phyloP scores from a whole-genome alignment of 2,797 vertebrate species.

The Cossypha dichroa region DNA sequence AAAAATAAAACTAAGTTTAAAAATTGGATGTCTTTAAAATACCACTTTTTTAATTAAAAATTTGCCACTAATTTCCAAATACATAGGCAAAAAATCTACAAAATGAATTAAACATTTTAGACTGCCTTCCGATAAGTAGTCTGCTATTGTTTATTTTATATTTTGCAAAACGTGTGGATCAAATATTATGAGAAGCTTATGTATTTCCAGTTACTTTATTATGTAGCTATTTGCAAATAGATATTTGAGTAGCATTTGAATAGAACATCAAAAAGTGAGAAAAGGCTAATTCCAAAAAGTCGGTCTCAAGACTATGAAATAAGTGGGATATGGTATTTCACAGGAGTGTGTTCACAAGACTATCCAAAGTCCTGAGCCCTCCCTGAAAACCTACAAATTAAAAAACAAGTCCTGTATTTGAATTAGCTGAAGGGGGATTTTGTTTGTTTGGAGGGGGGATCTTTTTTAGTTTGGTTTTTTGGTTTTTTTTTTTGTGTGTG shows the following conservation, averaged over 20 bases:
- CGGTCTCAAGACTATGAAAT: background rate
- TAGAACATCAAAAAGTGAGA: background rate
- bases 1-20: background rate
- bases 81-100: background rate
- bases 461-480: too few relatives aligned
- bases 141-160: background rate
- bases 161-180: background rate
- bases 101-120: background rate
- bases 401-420: background rate
- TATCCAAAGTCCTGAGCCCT: background rate
- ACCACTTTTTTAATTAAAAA: background rate
- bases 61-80: background rate
- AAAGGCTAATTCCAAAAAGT: background rate
- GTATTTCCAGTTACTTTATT: background rate
- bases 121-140: background rate
- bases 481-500: too few relatives aligned
- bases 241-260: background rate
- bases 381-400: background rate
- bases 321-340: background rate
- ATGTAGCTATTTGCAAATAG: background rate
- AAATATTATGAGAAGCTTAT: background rate
- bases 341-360: background rate
- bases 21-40: background rate
- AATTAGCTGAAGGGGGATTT: background rate
- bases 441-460: background rate